These are phyloP conservation scores for Monomorium pharaonis DNA, from an alignment of 1,140 invertebrate genomes.

Conservation along the genomic window DNA sequence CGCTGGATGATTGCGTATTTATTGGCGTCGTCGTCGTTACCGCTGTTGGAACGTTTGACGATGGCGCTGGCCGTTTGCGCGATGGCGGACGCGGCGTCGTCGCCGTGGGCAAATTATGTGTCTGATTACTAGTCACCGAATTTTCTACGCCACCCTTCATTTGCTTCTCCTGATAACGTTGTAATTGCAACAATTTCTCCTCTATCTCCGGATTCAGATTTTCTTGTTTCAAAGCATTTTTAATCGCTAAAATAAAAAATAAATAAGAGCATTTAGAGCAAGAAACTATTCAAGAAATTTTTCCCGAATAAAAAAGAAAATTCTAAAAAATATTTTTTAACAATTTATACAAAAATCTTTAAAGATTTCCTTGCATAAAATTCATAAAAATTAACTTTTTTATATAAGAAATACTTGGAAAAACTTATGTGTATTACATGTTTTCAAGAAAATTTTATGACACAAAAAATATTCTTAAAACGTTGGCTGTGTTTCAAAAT, in stretches of 20 bases:
- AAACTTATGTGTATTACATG: neutral
- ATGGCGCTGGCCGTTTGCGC: conserved; percentile 78
- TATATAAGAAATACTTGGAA: neutral
- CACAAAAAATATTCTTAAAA: neutral
- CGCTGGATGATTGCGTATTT: conserved; percentile 77
- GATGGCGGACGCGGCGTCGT: conserved; percentile 78
- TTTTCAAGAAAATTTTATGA: neutral
- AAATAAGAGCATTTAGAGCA: neutral
- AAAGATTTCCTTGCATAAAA: neutral
- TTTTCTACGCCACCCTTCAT: conserved; percentile 87
- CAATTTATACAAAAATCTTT: neutral
- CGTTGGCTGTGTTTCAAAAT: no score
- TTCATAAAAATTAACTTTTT: neutral
- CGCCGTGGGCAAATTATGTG: conserved; percentile 73
- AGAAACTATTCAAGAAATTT: neutral
- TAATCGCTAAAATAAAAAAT: conserved; percentile 88
- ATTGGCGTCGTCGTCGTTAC: conserved; percentile 60
- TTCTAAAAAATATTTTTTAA: neutral
- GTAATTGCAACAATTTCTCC: conserved; percentile 95
- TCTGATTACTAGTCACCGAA: conserved; percentile 75
- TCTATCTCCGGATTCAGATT: conserved; percentile 97
- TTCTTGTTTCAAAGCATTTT: conserved; percentile 93
- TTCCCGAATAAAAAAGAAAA: neutral
- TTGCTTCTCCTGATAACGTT: conserved; percentile 93
- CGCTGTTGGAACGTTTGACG: conserved; percentile 65